A percentile compares a stretch with the other conserved stretches of the same genome.
Evolutionary conservation across 2,113 vertebrate genomes (phyloP).

Genomic region (Grammomys surdaster): DNA sequence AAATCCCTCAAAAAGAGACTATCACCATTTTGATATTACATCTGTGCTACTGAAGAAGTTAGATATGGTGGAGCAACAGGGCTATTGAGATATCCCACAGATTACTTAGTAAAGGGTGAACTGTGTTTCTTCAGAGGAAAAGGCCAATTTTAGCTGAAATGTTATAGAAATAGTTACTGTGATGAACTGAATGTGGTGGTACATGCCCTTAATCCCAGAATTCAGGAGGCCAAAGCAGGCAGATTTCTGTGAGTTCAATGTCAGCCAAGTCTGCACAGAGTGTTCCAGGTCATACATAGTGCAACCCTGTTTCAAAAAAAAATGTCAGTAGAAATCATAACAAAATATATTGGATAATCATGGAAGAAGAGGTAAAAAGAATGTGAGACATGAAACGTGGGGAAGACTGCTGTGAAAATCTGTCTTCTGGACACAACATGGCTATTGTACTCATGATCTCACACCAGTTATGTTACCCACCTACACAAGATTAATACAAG

Average conservation of each 20-base stretch:
- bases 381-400: background rate
- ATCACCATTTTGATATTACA: background rate
- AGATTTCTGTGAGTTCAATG: background rate
- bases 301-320: background rate
- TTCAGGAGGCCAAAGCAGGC: background rate
- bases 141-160: background rate
- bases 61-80: background rate
- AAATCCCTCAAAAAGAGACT: background rate
- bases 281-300: background rate
- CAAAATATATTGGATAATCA: background rate
- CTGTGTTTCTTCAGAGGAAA: background rate
- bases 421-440: background rate
- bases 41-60: background rate
- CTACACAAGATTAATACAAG: background rate
- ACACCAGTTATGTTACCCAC: background rate
- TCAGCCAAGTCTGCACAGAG: background rate
- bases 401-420: background rate
- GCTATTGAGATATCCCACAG: background rate
- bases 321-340: background rate
- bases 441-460: background rate
- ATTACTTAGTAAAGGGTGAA: slow-evolving; percentile 2
- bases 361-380: background rate
- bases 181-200: background rate
- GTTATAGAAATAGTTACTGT: background rate
- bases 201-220: background rate